Base-by-base conservation (phyloP, 2,113 vertebrate species). In the Rhegmatorhina hoffmannsi region DNA sequence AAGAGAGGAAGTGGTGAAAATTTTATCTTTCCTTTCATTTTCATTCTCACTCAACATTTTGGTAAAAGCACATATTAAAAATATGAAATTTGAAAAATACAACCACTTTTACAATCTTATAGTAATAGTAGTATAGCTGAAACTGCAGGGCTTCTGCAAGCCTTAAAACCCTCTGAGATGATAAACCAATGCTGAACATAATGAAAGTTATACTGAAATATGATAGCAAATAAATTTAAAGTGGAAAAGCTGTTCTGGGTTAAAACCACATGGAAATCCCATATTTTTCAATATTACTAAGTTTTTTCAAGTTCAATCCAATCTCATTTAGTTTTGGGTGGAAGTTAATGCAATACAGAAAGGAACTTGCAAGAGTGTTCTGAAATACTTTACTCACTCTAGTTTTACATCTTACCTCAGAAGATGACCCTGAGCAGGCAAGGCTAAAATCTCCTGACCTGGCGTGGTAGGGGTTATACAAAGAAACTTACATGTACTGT, bases 41-140 rank as follows among this genome's bases (percentile, higher is more conserved):
- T 94, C 55, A 77, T 88, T 95, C 43, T 74, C 25, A 55, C 36
- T 83, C 47, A 52, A 55, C 40, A 86, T 88, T 95, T 95, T 86
- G 47, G 40, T 88, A 83, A 84, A 60, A 90, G 23, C 29, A 47
- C 28, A 33, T 85, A 76, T 77, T 83, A 88, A 96, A 94, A 88
- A 67, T 91, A 52, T 62, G 59, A 74, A 83, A 95, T 92, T 74
- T 87, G n/a, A 91, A 95, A 92, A 82, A 87, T 89, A 85, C 13
- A 74, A 31, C 34, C 38, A 40, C 63, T 43, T 74, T 90, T 86
- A 83, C 50, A 77, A 10, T 88, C 82, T 74, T 75, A 63, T 56
- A 55, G 18, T 60, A 73, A 21, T 36, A 50, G 17, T 82, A 53
- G 34, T 94, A 52, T 49, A 80, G 50, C 43, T 91, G 82, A 88